These are phyloP conservation scores for Eupithecia insigniata DNA, from an alignment of 2,888 invertebrate genomes.

Conservation along the genomic window DNA sequence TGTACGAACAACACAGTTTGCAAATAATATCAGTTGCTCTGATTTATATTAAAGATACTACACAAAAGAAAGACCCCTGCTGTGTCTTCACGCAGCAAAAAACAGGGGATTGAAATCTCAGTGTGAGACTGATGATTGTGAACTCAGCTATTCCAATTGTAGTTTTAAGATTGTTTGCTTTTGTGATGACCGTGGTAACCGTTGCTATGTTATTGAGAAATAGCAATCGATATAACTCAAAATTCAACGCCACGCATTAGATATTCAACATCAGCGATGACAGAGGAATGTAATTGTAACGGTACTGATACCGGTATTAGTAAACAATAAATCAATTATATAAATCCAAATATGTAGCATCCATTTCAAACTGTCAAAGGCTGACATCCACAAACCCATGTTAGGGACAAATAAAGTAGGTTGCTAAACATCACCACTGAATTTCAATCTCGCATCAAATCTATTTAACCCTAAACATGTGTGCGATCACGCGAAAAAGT, in stretches of 20 bases:
- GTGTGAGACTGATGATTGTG: conserved; percentile 29
- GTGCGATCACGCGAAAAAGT: conserved; percentile 77
- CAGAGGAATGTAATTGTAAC: not conserved
- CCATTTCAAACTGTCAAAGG: conserved; percentile 27
- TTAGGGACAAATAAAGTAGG: conserved; percentile 36
- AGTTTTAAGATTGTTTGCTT: conserved; percentile 19
- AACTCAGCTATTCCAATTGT: conserved; percentile 27
- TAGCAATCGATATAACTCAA: not conserved
- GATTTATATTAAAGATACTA: conserved; percentile 20
- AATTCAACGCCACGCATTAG: not conserved
- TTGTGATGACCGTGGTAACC: conserved; percentile 8
- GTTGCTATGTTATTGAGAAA: not conserved
- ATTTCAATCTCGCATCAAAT: conserved; percentile 45
- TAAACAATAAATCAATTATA: not conserved
- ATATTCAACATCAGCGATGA: not conserved
- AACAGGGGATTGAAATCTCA: conserved; percentile 25
- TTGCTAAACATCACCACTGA: conserved; percentile 38
- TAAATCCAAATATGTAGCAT: not conserved
- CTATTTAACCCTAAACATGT: conserved; percentile 62
- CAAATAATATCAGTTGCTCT: conserved; percentile 9
- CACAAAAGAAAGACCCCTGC: conserved; percentile 21
- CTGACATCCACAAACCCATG: conserved; percentile 31
- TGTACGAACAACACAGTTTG: not conserved
- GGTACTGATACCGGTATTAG: not conserved
- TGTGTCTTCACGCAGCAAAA: conserved; percentile 24